A percentile compares a stretch with the other conserved stretches of the same genome.
phyloP scores from a whole-genome alignment of 1,140 invertebrate species.

The Pollicipes pollicipes region DNA sequence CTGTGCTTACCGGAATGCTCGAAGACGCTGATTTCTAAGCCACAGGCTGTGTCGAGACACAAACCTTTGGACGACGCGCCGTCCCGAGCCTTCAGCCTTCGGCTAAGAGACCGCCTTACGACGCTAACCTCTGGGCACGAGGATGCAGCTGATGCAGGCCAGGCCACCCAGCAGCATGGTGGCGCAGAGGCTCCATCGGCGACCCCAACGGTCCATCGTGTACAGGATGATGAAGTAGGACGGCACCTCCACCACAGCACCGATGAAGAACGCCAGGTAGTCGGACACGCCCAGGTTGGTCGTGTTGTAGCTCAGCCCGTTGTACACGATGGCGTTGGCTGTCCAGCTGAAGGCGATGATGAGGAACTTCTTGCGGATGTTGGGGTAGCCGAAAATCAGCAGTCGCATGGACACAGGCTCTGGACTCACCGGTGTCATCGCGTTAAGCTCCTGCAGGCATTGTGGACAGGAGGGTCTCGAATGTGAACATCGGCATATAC shows the following conservation, averaged over 20 bases:
- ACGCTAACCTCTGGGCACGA: slow-evolving; percentile 29
- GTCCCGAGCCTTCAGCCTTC: no score
- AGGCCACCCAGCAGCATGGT: slow-evolving; percentile 69
- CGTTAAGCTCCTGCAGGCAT: slow-evolving; percentile 10
- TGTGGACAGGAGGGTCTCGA: not conserved
- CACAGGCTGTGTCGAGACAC: no score
- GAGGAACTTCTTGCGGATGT: slow-evolving; percentile 31
- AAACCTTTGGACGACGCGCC: no score
- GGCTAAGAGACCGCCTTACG: not conserved
- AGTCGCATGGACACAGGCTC: slow-evolving; percentile 19
- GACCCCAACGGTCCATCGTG: slow-evolving; percentile 54
- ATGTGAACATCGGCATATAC: no score
- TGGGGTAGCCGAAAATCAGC: slow-evolving; percentile 28
- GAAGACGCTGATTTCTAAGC: no score
- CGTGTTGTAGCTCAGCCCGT: slow-evolving; percentile 35
- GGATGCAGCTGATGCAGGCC: slow-evolving; percentile 45
- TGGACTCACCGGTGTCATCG: slow-evolving; percentile 24
- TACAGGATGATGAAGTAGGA: slow-evolving; percentile 75
- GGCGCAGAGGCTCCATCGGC: slow-evolving; percentile 61
- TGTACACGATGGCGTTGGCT: slow-evolving; percentile 33
- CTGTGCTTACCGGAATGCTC: no score
- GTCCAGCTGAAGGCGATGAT: slow-evolving; percentile 36
- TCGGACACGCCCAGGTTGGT: slow-evolving; percentile 33
- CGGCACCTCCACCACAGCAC: slow-evolving; percentile 62
- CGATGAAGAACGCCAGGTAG: slow-evolving; percentile 35